phyloP scores from a whole-genome alignment of 1,140 invertebrate genomes.

The Apocrypta bakeri region DNA sequence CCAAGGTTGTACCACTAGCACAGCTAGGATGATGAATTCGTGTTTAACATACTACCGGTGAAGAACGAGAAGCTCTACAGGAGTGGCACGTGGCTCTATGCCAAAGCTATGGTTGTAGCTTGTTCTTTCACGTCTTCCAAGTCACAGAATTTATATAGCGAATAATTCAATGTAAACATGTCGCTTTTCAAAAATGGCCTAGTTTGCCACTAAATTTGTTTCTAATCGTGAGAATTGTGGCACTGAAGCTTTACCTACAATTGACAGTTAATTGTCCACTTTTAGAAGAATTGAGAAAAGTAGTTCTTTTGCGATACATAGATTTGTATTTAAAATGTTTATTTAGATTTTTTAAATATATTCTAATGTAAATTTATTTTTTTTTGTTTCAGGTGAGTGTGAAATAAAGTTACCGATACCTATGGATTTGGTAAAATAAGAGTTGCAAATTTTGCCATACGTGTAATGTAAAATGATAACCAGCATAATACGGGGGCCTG shows the following conservation, averaged over 20 bases:
- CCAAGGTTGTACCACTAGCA: background rate
- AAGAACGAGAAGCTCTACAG: constrained; percentile 20
- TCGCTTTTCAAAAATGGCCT: background rate
- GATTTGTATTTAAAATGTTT: no score
- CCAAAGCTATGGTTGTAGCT: constrained; percentile 5
- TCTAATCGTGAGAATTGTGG: background rate
- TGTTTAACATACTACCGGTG: constrained; percentile 5
- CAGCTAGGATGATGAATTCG: background rate
- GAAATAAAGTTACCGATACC: background rate
- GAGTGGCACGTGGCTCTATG: constrained; percentile 33
- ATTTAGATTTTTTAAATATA: no score
- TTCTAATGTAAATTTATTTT: background rate
- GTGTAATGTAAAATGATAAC: no score
- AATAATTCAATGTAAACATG: constrained; percentile 37
- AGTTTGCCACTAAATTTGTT: constrained; percentile 35
- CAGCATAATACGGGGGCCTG: no score
- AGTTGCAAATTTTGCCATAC: background rate
- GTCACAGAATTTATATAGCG: constrained; percentile 32
- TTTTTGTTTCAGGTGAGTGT: constrained; percentile 9
- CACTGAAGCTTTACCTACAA: constrained; percentile 17
- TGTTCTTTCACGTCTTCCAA: constrained; percentile 33
- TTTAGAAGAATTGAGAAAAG: background rate
- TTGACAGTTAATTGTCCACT: background rate
- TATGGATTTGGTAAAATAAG: background rate
- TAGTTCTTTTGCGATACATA: no score